Percentiles rank a stretch among this genome's conserved stretches.
Conservation (phyloP, 2,797 vertebrate genomes). For the Sarcoramphus papa region DNA sequence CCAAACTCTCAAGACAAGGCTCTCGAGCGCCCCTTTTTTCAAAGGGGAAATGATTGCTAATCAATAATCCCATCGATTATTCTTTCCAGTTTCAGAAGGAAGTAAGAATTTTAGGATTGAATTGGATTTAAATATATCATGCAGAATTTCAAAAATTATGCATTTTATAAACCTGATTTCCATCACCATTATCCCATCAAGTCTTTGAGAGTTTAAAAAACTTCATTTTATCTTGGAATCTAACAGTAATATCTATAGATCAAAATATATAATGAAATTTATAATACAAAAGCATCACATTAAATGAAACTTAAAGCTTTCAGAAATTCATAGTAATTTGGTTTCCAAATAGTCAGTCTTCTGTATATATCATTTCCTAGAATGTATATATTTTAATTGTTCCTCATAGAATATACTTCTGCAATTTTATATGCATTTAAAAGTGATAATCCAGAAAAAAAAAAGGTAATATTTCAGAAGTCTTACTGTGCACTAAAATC, state of each 20-base stretch:
- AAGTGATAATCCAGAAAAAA: background rate
- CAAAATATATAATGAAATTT: background rate
- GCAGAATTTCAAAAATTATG: background rate
- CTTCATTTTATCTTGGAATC: background rate
- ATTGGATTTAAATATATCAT: background rate
- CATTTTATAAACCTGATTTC: background rate
- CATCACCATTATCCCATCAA: background rate
- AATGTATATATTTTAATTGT: background rate
- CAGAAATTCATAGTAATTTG: background rate
- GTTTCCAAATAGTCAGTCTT: background rate
- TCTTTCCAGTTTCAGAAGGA: background rate
- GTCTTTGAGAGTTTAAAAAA: background rate
- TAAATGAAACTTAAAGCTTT: background rate
- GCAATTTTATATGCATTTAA: background rate
- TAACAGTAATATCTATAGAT: background rate
- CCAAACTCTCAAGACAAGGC: background rate
- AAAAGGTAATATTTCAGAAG: background rate
- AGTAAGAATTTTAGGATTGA: background rate
- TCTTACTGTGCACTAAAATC: background rate
- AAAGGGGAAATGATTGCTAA: background rate
- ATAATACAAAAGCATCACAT: background rate
- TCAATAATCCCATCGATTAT: background rate
- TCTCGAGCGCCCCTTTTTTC: background rate
- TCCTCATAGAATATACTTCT: background rate
- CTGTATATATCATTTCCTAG: background rate